A percentile compares a stretch with the other conserved stretches of the same genome.
These are phyloP conservation scores for Varanus salvator DNA, from an alignment of 2,113 vertebrate genomes.

Conservation along the genomic window DNA sequence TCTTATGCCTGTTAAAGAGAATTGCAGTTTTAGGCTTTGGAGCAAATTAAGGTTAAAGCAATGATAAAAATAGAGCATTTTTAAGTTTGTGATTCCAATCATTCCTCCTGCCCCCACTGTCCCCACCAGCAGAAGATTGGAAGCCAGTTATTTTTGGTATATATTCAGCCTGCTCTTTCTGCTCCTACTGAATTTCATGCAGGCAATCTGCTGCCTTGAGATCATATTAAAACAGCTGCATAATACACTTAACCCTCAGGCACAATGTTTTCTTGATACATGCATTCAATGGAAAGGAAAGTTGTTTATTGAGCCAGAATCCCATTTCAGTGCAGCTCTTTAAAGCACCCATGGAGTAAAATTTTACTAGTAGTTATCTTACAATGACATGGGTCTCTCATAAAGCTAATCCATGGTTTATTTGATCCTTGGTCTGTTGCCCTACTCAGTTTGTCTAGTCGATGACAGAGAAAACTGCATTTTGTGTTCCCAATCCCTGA, in stretches of 20 bases:
- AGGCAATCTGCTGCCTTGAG: not conserved
- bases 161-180: not conserved
- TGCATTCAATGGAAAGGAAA: not conserved
- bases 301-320: not conserved
- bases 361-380: not conserved
- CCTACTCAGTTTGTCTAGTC: too few relatives aligned
- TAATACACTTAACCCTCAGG: not conserved
- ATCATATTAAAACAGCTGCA: constrained; percentile 5
- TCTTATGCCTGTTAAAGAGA: not conserved
- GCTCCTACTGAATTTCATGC: not conserved
- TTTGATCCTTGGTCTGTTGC: too few relatives aligned
- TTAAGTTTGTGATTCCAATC: not conserved
- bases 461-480: too few relatives aligned
- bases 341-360: not conserved
- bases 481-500: too few relatives aligned
- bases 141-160: not conserved
- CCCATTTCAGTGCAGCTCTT: not conserved
- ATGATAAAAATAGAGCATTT: not conserved
- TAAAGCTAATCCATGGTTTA: too few relatives aligned
- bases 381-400: too few relatives aligned
- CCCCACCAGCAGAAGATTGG: not conserved
- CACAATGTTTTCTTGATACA: not conserved
- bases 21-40: not conserved
- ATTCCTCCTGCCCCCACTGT: too few relatives aligned
- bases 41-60: not conserved